Evolutionary conservation across 2,113 vertebrate species (phyloP).

Genomic region (Argyrosomus japonicus): DNA sequence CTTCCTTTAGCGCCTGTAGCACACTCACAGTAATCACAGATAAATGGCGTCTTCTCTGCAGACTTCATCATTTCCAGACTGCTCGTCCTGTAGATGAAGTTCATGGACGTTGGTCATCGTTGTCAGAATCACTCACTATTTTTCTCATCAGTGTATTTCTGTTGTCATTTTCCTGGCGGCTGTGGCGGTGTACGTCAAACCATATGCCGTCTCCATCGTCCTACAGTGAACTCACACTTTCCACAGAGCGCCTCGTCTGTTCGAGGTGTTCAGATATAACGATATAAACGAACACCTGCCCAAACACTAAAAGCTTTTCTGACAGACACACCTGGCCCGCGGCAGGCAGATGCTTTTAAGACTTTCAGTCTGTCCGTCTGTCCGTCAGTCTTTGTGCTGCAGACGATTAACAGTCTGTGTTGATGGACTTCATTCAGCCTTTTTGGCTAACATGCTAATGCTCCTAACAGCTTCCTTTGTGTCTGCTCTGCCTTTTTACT

Average conservation of each 20-base stretch:
- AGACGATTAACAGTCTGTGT: slow-evolving; percentile 27
- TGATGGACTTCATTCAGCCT: background rate
- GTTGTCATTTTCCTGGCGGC: slow-evolving; percentile 2
- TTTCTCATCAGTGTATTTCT: background rate
- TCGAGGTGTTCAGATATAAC: background rate
- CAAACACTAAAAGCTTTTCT: background rate
- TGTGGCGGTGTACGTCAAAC: background rate
- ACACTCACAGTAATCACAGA: no score
- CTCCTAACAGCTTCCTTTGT: slow-evolving; percentile 29
- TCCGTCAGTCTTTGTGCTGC: slow-evolving; percentile 7
- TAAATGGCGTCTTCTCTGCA: no score
- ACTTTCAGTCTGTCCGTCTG: background rate
- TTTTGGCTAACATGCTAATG: slow-evolving; percentile 19
- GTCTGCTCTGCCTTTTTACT: slow-evolving; percentile 4
- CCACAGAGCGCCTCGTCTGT: slow-evolving; percentile 6
- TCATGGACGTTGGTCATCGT: no score
- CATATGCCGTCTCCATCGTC: background rate
- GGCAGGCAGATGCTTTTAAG: background rate
- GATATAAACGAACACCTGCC: background rate
- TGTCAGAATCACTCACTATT: no score
- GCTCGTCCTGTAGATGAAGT: no score
- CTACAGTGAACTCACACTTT: slow-evolving; percentile 12
- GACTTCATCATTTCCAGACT: no score
- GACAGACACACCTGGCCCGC: slow-evolving; percentile 3
- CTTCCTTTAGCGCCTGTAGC: no score